phyloP scores from a whole-genome alignment of 2,113 vertebrate species.

The Vidua chalybeata region DNA sequence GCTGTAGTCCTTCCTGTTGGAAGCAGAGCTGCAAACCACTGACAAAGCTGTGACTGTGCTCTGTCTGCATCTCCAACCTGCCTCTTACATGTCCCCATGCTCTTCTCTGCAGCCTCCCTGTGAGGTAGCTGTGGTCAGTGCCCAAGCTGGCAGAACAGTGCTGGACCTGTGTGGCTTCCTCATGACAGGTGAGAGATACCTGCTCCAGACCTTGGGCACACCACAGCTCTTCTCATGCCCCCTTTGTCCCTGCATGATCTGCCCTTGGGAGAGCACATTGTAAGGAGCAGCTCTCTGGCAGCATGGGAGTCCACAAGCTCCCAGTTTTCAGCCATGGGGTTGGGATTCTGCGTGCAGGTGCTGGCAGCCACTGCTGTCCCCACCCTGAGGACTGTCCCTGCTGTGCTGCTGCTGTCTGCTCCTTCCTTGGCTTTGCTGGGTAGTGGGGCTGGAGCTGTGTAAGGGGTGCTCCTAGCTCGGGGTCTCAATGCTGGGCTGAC shows the following conservation, averaged over 20 bases:
- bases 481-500: too few relatives aligned
- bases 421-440: neutral
- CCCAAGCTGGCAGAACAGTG: neutral
- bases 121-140: neutral
- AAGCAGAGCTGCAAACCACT: neutral
- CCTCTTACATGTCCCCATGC: neutral
- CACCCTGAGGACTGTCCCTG: too few relatives aligned
- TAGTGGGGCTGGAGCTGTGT: fast-evolving
- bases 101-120: neutral
- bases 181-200: fast-evolving
- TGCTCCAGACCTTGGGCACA: neutral
- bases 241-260: neutral
- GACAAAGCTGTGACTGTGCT: neutral
- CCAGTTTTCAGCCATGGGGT: neutral
- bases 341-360: neutral
- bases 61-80: neutral
- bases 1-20: neutral
- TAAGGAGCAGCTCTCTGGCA: neutral
- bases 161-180: neutral
- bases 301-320: neutral
- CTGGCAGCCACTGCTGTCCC: neutral
- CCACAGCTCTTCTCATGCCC: neutral
- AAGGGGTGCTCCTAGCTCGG: neutral
- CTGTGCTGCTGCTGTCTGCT: neutral
- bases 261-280: neutral